Evolutionary conservation across 2,113 vertebrate genomes (phyloP), one percentile per base, ranked within the genome.

Genomic region (Oreotrochilus melanogaster): DNA sequence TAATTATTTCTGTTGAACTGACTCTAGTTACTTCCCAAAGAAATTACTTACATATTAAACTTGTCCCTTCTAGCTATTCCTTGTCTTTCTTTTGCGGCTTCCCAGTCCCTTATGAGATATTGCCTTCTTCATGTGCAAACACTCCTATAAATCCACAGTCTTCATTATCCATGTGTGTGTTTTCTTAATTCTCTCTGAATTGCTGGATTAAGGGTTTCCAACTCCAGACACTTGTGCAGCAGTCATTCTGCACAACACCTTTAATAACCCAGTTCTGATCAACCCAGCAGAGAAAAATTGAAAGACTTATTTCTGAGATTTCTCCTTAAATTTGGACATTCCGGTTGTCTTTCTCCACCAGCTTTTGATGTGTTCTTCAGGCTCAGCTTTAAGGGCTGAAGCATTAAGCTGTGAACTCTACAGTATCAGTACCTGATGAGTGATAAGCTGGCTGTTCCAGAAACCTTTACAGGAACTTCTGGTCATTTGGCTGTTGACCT

Each of bases 131-230:
- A 87, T 88, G 57, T 73, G 54, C 85, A 95, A 93, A 83, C 45
- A 73, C 43, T 91, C 48, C n/a, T 60, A 43, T 73, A 89, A 84
- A 96, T 79, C 89, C 86, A 78, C 47, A 61, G 9, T 72, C 88
- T 69, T 50, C 43, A 6, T 2, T 86, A 93, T 33, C 64, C 43
- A 8, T 43, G 39, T 88, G 61, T 96, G 54, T 86, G 16, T 89
- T 95, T 97, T 95, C 58, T 93, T 95, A 94, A 92, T 82, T 92
- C 43, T 43, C 17, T 58, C 11, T 79, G 67, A 89, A 70, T 73
- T 86, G 31, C 78, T 86, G 75, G 81, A 94, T 90, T 94, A 84
- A 91, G 37, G 23, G 33, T 66, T 93, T 81, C 65, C 48, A 84
- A 6, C 8, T 84, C 33, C 47, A 75, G 35, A 42, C 2, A 11